Conservation (phyloP, 2,888 invertebrate genomes). For the Koerneria pararmatus region DNA sequence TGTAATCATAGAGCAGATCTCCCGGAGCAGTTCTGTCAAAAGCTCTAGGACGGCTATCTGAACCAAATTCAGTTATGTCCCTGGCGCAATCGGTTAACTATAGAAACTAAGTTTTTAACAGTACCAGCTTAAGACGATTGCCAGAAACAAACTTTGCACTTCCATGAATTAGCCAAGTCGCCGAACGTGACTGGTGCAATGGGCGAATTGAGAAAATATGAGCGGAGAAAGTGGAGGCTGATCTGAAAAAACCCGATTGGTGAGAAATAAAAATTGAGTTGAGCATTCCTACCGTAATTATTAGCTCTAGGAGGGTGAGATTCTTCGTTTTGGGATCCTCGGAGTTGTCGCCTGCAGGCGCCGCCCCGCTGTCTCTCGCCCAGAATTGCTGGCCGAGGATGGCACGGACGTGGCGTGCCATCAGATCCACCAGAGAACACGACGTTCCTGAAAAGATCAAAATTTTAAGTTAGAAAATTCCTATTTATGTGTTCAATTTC, state of each 20-base stretch:
- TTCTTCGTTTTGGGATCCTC: slow-evolving; percentile 66
- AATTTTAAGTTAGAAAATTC: no score
- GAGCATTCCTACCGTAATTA: slow-evolving; percentile 67
- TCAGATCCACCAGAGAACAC: slow-evolving; percentile 65
- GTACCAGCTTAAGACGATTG: not conserved
- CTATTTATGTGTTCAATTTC: no score
- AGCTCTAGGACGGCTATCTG: slow-evolving; percentile 54
- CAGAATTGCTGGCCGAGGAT: slow-evolving; percentile 69
- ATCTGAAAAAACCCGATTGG: slow-evolving; percentile 30
- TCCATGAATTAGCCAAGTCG: slow-evolving; percentile 51
- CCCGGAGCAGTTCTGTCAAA: slow-evolving; percentile 47
- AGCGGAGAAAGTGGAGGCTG: slow-evolving; percentile 73
- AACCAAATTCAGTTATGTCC: not conserved
- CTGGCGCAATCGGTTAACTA: no score
- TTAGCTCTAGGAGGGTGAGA: slow-evolving; percentile 74
- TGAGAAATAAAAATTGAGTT: no score
- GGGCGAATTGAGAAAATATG: slow-evolving; percentile 74
- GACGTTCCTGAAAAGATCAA: slow-evolving; percentile 27
- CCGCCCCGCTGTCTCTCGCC: slow-evolving; percentile 28
- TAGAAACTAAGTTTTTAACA: no score
- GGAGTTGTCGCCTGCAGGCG: not conserved
- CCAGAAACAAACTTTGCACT: slow-evolving; percentile 44
- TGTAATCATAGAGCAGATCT: slow-evolving; percentile 45
- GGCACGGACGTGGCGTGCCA: slow-evolving; percentile 76
- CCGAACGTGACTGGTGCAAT: slow-evolving; percentile 58